Conservation (phyloP, 2,888 invertebrate species). For the Notodonta dromedarius region DNA sequence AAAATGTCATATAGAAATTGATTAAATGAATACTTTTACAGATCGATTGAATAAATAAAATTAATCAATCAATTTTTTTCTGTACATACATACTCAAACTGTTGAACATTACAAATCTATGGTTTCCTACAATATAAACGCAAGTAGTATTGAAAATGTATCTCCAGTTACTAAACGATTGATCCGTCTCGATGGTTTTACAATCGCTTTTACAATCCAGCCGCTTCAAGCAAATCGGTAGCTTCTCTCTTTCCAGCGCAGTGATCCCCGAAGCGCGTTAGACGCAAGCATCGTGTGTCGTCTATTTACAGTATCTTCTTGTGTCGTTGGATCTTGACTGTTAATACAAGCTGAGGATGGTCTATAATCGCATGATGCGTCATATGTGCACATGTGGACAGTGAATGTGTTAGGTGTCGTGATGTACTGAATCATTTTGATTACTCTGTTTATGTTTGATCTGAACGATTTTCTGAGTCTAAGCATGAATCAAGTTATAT, state of each 20-base stretch:
- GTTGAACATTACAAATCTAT: not conserved
- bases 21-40: too few species aligned
- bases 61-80: too few species aligned
- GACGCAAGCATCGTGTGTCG: constrained; percentile 33
- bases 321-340: constrained; percentile 14
- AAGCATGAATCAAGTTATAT: too few species aligned
- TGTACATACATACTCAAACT: too few species aligned
- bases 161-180: constrained; percentile 2
- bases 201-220: constrained; percentile 5
- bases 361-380: constrained; percentile 44
- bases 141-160: not conserved
- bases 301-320: constrained; percentile 34
- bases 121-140: not conserved
- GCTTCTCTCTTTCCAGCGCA: constrained; percentile 5
- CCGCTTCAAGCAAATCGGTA: constrained; percentile 1
- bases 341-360: constrained; percentile 51
- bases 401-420: constrained; percentile 31
- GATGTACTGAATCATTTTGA: constrained; percentile 11
- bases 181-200: constrained; percentile 7
- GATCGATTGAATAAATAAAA: too few species aligned
- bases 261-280: constrained; percentile 28
- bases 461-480: too few species aligned
- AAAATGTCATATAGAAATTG: too few species aligned
- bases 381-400: constrained; percentile 47
- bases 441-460: too few species aligned